phyloP scores from a whole-genome alignment of 2,113 vertebrate species.

The Zosterops borbonicus region DNA sequence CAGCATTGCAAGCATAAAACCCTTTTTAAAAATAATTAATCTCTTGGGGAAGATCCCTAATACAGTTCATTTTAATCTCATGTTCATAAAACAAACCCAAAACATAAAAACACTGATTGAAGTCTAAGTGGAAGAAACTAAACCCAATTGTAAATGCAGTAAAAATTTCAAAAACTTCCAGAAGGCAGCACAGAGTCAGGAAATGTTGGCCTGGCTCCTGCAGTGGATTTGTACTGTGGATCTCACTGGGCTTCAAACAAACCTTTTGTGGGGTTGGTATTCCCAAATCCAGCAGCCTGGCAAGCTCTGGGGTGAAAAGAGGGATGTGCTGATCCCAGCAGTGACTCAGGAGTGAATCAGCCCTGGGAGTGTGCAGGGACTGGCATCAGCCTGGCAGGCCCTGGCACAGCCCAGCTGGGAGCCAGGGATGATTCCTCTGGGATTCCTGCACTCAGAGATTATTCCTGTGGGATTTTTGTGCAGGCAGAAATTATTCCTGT shows the following conservation, averaged over 20 bases:
- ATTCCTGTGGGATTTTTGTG: background rate
- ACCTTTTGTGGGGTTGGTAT: background rate
- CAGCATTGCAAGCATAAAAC: background rate
- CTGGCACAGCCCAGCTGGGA: background rate
- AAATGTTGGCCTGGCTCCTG: background rate
- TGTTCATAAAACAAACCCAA: background rate
- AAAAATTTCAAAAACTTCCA: background rate
- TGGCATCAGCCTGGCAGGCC: background rate
- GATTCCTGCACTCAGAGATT: background rate
- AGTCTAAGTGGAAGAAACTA: background rate
- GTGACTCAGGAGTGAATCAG: conserved; percentile 38
- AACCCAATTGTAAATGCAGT: background rate
- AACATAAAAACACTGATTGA: background rate
- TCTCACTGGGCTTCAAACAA: background rate
- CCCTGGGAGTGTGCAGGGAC: background rate
- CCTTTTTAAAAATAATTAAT: fast-evolving
- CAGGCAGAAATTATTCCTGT: background rate
- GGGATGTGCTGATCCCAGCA: background rate
- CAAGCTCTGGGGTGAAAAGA: background rate
- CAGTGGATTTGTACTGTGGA: background rate
- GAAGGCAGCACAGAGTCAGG: background rate
- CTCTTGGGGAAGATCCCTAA: background rate
- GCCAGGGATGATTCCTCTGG: background rate
- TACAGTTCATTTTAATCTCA: background rate
- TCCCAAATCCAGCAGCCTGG: background rate